Base-by-base conservation (phyloP, 2,113 vertebrate species). In the Ammodytes dubius region DNA sequence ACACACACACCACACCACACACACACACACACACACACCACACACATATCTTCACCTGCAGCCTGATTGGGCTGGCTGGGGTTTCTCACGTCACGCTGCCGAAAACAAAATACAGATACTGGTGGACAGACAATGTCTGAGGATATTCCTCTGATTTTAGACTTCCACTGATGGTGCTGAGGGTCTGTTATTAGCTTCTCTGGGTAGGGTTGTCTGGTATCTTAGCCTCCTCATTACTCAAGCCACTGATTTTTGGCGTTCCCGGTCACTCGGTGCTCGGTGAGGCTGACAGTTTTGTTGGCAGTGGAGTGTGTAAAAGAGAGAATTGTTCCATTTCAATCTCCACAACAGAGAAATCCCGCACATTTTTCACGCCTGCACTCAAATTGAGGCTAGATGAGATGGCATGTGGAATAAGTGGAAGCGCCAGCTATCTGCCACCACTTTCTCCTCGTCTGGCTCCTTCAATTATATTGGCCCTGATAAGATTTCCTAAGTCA, bases 291-390 rank as follows among this genome's bases (percentile, higher is more conserved):
- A 43, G 77, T 80, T 80, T 86, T 40, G 75, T 82, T 70, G 82
- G 60, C 81, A 69, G 49, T 67, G 39, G 35, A 68, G 77, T 66
- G 75, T 45, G 81, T 86, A 71, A 78, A 68, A 82, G 69, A 52
- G 53, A 85, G 70, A 79, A 66, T 45, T 78, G 72, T 83, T 85
- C 59, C 70, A 82, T 81, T 90, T 81, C 78, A 61, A 77, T 85
- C 85, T 83, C 64, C 81, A 73, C 52, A 72, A 68, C 76, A 59
- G 71, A 76, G 43, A 74, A 77, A 70, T 68, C 80, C 47, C 15
- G 15, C 82, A 85, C 81, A 86, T 86, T 84, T 74, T 76, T 79
- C 89, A 84, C 84, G 79, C 79, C 72, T 68, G 63, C 10, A 27
- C 65, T 89, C 83, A 61, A 77, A 85, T 40, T 74, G 74, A 79